These are phyloP conservation scores for Orbicella faveolata DNA, from an alignment of 64 coral and sea anemone genomes.

Conservation along the genomic window DNA sequence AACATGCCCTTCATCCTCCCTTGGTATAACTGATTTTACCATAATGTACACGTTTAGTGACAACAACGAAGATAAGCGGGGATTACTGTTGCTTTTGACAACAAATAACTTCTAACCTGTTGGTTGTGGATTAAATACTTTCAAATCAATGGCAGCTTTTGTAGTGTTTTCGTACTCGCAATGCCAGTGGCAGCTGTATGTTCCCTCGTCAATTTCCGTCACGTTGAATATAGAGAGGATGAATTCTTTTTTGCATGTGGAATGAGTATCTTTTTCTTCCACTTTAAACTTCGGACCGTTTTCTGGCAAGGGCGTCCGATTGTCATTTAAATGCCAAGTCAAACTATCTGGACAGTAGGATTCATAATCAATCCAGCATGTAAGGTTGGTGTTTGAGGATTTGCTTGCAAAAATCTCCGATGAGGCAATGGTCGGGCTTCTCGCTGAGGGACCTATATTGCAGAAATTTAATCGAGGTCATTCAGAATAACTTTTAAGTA, in stretches of 20 bases:
- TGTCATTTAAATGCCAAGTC: neutral
- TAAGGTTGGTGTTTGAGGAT: neutral
- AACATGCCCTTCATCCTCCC: too few species aligned
- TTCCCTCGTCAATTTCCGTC: conserved; percentile 12
- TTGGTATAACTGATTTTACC: too few species aligned
- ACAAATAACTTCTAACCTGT: neutral
- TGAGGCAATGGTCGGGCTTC: neutral
- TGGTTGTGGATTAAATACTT: neutral
- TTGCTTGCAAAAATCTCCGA: neutral
- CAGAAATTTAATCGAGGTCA: neutral
- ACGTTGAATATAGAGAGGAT: conserved; percentile 12
- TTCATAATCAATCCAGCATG: neutral
- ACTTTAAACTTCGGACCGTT: neutral
- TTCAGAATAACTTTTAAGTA: neutral
- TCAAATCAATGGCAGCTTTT: neutral
- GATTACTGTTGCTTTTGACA: too few species aligned
- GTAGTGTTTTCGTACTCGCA: neutral
- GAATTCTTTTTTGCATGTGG: neutral
- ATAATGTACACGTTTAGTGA: too few species aligned
- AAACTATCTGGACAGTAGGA: neutral
- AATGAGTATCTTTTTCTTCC: neutral
- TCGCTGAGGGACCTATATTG: neutral
- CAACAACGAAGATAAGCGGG: too few species aligned
- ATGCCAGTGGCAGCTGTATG: neutral
- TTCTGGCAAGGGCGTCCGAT: neutral